These are phyloP conservation scores for Stegodyphus dumicola DNA, from an alignment of 1,140 invertebrate genomes.

Conservation along the genomic window DNA sequence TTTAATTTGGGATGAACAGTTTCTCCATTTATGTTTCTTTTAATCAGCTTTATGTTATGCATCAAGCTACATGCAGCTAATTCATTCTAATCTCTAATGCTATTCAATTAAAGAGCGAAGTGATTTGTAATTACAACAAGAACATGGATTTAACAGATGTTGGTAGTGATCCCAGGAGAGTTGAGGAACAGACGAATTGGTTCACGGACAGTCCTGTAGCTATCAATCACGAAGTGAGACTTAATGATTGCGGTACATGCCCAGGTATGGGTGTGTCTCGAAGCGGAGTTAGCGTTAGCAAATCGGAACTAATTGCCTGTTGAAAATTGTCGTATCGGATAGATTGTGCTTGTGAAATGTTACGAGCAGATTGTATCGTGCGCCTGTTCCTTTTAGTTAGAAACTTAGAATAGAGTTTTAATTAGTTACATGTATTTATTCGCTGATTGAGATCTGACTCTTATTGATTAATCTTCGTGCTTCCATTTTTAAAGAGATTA, in stretches of 20 bases:
- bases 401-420: no score
- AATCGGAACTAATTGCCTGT: slow-evolving; percentile 20
- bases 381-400: no score
- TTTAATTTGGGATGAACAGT: no score
- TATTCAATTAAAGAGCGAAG: slow-evolving; percentile 51
- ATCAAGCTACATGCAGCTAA: background rate
- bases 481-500: no score
- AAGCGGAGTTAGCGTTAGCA: background rate
- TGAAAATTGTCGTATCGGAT: slow-evolving; percentile 24
- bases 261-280: slow-evolving; percentile 45
- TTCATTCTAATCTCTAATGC: slow-evolving; percentile 18
- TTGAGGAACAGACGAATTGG: slow-evolving; percentile 9
- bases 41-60: no score
- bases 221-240: slow-evolving; percentile 20
- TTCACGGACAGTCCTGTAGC: slow-evolving; percentile 7
- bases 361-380: no score
- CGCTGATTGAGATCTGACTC: no score
- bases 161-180: slow-evolving; percentile 49
- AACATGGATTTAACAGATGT: slow-evolving; percentile 53
- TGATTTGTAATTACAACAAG: slow-evolving; percentile 52
- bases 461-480: no score
- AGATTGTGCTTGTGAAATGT: background rate
- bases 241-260: slow-evolving; percentile 34
- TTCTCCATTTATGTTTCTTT: no score
- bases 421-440: no score